Conservation (phyloP, 1,140 invertebrate species). For the Lepidurus packardi region DNA sequence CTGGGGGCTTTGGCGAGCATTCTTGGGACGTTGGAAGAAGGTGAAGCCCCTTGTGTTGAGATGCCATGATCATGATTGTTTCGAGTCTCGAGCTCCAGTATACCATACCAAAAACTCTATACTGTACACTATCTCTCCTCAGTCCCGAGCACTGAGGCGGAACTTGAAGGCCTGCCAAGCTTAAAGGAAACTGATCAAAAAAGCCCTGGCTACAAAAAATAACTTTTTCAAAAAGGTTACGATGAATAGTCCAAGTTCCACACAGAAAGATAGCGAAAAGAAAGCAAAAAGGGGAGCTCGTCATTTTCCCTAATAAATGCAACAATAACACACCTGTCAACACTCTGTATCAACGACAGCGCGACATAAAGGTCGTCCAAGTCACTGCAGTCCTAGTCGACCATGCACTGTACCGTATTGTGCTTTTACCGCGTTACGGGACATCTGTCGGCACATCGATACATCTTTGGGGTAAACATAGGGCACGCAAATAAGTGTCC, state of each 20-base stretch:
- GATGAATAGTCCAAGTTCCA: background rate
- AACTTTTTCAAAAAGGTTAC: background rate
- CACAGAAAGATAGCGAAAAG: background rate
- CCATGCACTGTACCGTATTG: too few species aligned
- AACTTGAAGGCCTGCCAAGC: background rate
- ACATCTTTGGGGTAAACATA: background rate
- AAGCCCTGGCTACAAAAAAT: too few species aligned
- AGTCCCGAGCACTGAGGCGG: background rate
- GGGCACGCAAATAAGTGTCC: slow-evolving; percentile 14
- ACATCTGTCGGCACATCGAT: background rate
- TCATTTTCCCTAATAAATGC: background rate
- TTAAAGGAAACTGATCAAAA: slow-evolving; percentile 1
- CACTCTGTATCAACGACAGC: background rate
- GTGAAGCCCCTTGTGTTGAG: background rate
- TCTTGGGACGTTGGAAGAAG: background rate
- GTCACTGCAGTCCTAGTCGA: too few species aligned
- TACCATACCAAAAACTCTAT: background rate
- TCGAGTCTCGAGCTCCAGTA: background rate
- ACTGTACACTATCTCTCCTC: too few species aligned
- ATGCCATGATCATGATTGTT: slow-evolving; percentile 19
- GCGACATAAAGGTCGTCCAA: too few species aligned
- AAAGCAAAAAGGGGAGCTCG: background rate
- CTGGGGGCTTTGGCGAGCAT: slow-evolving; percentile 7
- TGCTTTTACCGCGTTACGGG: background rate
- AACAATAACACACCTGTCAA: background rate